Evolutionary conservation across 2,797 vertebrate genomes (phyloP).

Genomic region (Glyptemys insculpta): DNA sequence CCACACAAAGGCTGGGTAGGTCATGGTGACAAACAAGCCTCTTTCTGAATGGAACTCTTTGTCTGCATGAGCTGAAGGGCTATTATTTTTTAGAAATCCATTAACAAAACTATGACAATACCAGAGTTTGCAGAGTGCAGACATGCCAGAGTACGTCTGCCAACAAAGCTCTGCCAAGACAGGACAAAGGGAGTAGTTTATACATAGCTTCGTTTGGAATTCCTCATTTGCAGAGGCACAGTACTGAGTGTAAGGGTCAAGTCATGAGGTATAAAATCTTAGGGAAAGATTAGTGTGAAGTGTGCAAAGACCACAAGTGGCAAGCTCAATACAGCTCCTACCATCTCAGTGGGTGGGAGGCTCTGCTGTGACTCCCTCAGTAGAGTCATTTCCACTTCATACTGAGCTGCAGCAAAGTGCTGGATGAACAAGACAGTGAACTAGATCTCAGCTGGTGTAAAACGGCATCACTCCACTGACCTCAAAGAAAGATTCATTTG

Average conservation of each 20-base stretch:
- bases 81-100: neutral
- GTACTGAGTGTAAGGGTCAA: neutral
- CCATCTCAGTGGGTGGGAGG: neutral
- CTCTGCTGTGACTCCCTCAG: neutral
- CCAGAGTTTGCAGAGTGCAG: neutral
- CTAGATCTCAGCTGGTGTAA: neutral
- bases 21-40: constrained; percentile 43
- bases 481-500: neutral
- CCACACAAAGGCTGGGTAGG: neutral
- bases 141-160: constrained; percentile 8
- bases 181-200: neutral
- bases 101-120: neutral
- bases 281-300: neutral
- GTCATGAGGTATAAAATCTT: neutral
- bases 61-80: constrained; percentile 27
- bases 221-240: neutral
- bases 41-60: constrained; percentile 46
- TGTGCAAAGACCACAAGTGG: neutral
- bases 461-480: neutral
- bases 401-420: neutral
- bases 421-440: neutral
- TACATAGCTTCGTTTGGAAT: neutral
- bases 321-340: neutral
- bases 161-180: neutral
- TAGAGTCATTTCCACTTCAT: neutral